Evolutionary conservation across 2,113 vertebrate genomes (phyloP), one percentile per base, ranked within the genome.

Genomic region (Cololabis saira): DNA sequence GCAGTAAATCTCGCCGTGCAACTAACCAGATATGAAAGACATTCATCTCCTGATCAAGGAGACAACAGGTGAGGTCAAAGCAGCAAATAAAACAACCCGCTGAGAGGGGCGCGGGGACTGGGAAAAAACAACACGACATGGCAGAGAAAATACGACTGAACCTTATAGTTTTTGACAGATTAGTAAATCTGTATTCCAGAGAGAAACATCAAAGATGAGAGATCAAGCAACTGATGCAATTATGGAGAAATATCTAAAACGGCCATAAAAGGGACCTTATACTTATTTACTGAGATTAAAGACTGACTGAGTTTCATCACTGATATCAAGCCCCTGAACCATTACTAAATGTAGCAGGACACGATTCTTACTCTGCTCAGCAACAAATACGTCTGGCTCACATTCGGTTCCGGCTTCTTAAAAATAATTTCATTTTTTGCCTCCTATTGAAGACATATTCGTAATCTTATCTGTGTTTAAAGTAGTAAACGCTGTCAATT

Each of bases 181-280:
- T 75, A 83, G 69, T 77, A 63, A 48, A 56, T 74, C 27, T 51
- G 58, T 65, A 51, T 67, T 71, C 67, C 54, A 33, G 13, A 12
- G 45, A 60, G 51, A 78, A 74, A 66, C 17, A 12, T 12, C 0
- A 7, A 19, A 45, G 43, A 70, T 18, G 21, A 48, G 44, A 45
- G 52, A 66, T 52, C 47, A 27, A 65, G 59, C 33, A 30, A 61
- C 43, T 80, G 85, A 82, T 76, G 50, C 58, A 79, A 83, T 15
- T 11, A 40, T 47, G 55, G 53, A 62, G 42, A 76, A 80, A 82
- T 61, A 64, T 67, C 37, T 48, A 13, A 47, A 60, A 59, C n/a
- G 61, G 42, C 10, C 22, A 24, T 12, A 21, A 44, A 44, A 81
- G 42, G 49, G 30, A 22, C 21, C 1, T 2, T 15, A 19, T 41